Conservation (phyloP, 2,797 vertebrate genomes). For the Pseudochaenichthys georgianus region DNA sequence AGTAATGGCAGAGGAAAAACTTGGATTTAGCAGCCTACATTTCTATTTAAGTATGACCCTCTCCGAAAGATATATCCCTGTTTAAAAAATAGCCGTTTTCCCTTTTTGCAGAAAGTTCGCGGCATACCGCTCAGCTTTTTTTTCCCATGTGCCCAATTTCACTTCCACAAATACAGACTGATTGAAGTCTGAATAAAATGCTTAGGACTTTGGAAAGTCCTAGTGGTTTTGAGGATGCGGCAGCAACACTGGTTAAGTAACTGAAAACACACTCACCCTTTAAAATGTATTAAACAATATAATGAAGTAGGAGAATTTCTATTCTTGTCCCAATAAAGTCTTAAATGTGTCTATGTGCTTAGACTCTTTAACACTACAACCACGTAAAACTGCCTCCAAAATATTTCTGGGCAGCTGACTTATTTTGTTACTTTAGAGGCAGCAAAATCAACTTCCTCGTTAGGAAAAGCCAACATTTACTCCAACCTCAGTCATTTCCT, state of each 20-base stretch:
- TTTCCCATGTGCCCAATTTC: slow-evolving; percentile 19
- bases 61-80: not conserved
- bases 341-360: not conserved
- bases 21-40: not conserved
- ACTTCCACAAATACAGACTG: slow-evolving; percentile 40
- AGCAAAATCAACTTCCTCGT: not conserved
- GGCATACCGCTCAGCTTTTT: slow-evolving; percentile 6
- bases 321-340: not conserved
- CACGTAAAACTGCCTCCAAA: not conserved
- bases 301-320: no score
- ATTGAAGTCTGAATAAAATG: slow-evolving; percentile 14
- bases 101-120: slow-evolving; percentile 16
- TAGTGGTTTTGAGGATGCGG: slow-evolving; percentile 32
- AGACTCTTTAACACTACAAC: not conserved
- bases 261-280: not conserved
- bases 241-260: not conserved
- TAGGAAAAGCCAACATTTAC: not conserved
- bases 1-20: not conserved
- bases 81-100: slow-evolving; percentile 20
- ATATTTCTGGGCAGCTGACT: not conserved
- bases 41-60: not conserved
- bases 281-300: not conserved
- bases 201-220: slow-evolving; percentile 31
- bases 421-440: not conserved
- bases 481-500: not conserved